Evolutionary conservation across 2,888 invertebrate species (phyloP), one percentile per base, ranked within the genome.

Genomic region (Leptopilina syphax): DNA sequence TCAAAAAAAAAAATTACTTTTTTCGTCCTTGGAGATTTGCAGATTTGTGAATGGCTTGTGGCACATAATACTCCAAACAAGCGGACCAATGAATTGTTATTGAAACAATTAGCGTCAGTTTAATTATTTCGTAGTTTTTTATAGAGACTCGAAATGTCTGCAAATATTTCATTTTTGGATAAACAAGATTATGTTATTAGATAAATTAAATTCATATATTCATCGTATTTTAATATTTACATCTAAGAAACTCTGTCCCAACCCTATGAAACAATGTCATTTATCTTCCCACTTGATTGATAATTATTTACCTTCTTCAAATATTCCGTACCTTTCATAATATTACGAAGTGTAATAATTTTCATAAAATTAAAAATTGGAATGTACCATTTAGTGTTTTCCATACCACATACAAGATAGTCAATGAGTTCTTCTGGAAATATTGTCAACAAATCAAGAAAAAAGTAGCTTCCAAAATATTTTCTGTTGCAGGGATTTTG

Each of bases 21-120:
- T 83, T 83, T 34, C 83, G 66, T 54, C 83, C 81, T 65, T 79
- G 66, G 34, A 87, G 78, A 67, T 85, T 41, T 47, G 65, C 70
- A 50, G 70, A 47, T 70, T 50, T 65, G 34, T 73, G 67, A 3
- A 57, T 77, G 3, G 44, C 66, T 10, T 73, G 63, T 66, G 90
- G 89, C 3, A 92, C 82, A 77, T 88, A 90, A 77, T 90, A 89
- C 65, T 91, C 89, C 7, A 91, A 73, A 81, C 92, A 92, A 1
- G 90, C 88, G 0, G 88, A 84, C 92, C 92, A 92, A 27, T 91
- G 91, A 13, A 91, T 73, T 13, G 70, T 83, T 10, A 89, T 65
- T 3, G 86, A 70, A 5, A 87, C 70, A 4, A 89, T 82, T 1
- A 86, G 78, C 12, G 77, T 44, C 68, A 90, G 83, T 81, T 90